Conservation (phyloP, 1,140 invertebrate genomes). For the Fopius arisanus region DNA sequence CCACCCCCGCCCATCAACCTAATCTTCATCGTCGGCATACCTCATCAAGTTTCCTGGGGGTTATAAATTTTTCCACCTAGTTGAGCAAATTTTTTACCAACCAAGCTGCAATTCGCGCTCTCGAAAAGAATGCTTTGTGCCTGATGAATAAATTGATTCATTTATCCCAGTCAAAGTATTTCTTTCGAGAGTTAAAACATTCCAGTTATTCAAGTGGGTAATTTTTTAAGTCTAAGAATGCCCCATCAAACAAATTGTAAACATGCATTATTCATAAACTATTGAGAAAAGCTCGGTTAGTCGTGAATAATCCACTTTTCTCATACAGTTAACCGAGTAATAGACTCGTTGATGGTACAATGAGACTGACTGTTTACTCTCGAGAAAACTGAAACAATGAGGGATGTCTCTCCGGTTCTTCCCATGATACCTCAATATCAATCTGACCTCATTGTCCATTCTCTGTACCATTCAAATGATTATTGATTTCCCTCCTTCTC, state of each 20-base stretch:
- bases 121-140: not conserved
- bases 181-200: not conserved
- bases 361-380: conserved; percentile 46
- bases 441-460: not conserved
- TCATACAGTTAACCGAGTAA: not conserved
- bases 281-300: not conserved
- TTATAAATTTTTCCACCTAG: not conserved
- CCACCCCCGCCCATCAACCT: not conserved
- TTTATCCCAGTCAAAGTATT: not conserved
- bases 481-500: not conserved
- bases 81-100: not conserved
- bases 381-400: conserved; percentile 44
- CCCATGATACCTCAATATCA: conserved; percentile 16
- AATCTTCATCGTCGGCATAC: not conserved
- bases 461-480: not conserved
- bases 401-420: conserved; percentile 39
- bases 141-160: not conserved
- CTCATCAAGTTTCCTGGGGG: not conserved
- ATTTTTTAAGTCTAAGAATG: not conserved
- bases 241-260: not conserved
- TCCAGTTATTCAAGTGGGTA: not conserved
- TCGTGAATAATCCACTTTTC: not conserved
- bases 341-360: not conserved
- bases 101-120: not conserved
- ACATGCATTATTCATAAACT: not conserved